Conservation (phyloP, 2,888 invertebrate species). For the Theodoxus fluviatilis region DNA sequence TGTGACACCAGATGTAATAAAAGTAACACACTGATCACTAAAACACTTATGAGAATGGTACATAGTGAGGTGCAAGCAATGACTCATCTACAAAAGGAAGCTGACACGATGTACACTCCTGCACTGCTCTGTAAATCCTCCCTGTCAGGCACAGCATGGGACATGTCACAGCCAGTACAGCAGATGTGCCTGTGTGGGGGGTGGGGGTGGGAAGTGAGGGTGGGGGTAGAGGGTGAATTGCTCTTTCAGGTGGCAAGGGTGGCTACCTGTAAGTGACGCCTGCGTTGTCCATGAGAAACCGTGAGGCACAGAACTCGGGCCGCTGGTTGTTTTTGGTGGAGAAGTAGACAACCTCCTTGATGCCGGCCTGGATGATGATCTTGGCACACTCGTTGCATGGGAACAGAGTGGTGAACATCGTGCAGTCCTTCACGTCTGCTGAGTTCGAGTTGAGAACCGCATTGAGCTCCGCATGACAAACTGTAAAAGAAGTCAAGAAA, state of each 20-base stretch:
- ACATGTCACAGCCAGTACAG: no score
- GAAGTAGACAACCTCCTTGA: slow-evolving; percentile 75
- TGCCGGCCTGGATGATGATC: slow-evolving; percentile 91
- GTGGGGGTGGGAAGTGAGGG: no score
- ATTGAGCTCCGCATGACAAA: slow-evolving; percentile 98
- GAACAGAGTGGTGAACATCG: slow-evolving; percentile 87
- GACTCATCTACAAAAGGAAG: no score
- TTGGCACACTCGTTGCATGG: slow-evolving; percentile 99
- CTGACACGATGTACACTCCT: no score
- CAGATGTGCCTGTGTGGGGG: no score
- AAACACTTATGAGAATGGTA: no score
- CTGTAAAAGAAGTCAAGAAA: slow-evolving; percentile 68
- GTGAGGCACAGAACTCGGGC: slow-evolving; percentile 77
- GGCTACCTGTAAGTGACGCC: slow-evolving; percentile 71
- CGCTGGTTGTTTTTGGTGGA: slow-evolving; percentile 82
- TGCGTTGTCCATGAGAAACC: slow-evolving; percentile 81
- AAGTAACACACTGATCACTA: no score
- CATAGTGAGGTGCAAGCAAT: no score
- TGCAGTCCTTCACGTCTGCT: slow-evolving; percentile 78
- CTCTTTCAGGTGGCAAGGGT: slow-evolving; percentile 30
- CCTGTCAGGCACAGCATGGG: no score
- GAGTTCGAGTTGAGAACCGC: slow-evolving; percentile 91
- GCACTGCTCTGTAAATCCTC: no score
- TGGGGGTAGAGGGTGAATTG: no score
- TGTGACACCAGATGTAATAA: no score